phyloP scores from a whole-genome alignment of 2,888 invertebrate genomes.

The Disparrhopalites patrizii region DNA sequence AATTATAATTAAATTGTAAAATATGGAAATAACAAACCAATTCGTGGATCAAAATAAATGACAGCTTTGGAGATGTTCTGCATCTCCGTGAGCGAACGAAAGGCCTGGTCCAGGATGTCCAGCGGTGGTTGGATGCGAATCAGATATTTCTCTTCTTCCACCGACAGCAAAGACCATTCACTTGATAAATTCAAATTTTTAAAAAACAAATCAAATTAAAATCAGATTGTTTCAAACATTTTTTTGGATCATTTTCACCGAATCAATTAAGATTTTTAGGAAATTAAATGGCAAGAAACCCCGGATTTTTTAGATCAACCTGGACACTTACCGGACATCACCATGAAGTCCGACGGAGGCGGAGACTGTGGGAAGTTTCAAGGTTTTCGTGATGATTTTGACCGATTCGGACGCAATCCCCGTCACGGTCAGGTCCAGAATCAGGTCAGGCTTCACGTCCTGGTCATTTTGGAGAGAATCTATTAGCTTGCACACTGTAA shows the following conservation, averaged over 20 bases:
- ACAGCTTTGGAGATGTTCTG: constrained; percentile 89
- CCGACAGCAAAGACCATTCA: constrained; percentile 72
- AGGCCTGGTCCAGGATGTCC: constrained; percentile 76
- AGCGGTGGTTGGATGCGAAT: constrained; percentile 81
- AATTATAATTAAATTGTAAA: too few relatives aligned
- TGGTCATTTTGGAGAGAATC: constrained; percentile 60
- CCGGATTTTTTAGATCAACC: too few relatives aligned
- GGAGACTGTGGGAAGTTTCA: constrained; percentile 76
- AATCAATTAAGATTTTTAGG: too few relatives aligned
- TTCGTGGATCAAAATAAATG: constrained; percentile 73
- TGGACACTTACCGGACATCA: constrained; percentile 62
- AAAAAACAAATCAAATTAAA: not conserved
- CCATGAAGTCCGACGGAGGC: constrained; percentile 79
- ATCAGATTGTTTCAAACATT: too few relatives aligned
- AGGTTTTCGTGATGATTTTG: constrained; percentile 73
- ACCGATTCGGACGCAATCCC: constrained; percentile 78
- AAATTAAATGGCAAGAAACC: too few relatives aligned
- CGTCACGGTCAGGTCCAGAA: constrained; percentile 71
- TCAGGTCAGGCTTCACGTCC: constrained; percentile 18
- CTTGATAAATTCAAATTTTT: not conserved
- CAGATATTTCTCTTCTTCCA: constrained; percentile 68
- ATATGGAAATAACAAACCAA: too few relatives aligned
- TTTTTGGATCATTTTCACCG: too few relatives aligned
- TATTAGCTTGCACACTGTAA: constrained; percentile 67
- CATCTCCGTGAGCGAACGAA: constrained; percentile 72